Base-by-base conservation (phyloP, 2,797 vertebrate species). In the Pyrocephalus nanus region DNA sequence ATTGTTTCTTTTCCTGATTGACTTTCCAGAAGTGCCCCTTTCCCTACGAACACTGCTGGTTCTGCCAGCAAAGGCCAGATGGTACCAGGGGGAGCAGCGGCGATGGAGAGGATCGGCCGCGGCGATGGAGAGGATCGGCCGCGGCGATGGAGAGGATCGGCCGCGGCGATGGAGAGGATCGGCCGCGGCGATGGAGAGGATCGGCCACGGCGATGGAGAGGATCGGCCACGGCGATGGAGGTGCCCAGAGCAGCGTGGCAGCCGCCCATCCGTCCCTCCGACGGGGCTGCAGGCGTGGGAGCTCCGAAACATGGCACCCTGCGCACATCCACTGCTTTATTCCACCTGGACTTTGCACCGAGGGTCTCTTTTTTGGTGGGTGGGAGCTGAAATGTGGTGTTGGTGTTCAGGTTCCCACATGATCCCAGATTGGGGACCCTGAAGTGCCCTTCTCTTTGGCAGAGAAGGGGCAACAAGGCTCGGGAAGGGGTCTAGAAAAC, bases 81-180 rank as follows among this genome's bases (percentile, higher is more conserved):
- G 15, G 18, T 2, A 30, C 13, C 21, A 13, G 0, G 0, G 30
- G 14, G 51, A 6, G 34, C 0, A 0, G 32, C 0, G 0, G 12
- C 11, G n/a, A 64, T 6, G 67, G 32, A 0, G 9, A 45, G 7
- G 38, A 34, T 12, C 3, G 8, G 14, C 17, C 0, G 7, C 29
- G 20, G 12, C n/a, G n/a, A n/a, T n/a, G n/a, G n/a, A n/a, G n/a
- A n/a, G n/a, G 38, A 38, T 12, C 2, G 8, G 14, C 17, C 0
- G 7, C 26, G 21, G 12, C 4, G 3, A 34, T 6, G 43, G 29
- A 2, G 8, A n/a, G n/a, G 38, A 38, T 12, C 2, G 8, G 14
- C 17, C 0, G 7, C 26, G 21, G 12, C 4, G 3, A 34, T 6
- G 43, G 29, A 2, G 8, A n/a, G n/a, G n/a, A n/a, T n/a, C n/a